A percentile compares a stretch with the other conserved stretches of the same genome.
Conservation (phyloP, 1,140 invertebrate species). For the Stegodyphus mimosarum region DNA sequence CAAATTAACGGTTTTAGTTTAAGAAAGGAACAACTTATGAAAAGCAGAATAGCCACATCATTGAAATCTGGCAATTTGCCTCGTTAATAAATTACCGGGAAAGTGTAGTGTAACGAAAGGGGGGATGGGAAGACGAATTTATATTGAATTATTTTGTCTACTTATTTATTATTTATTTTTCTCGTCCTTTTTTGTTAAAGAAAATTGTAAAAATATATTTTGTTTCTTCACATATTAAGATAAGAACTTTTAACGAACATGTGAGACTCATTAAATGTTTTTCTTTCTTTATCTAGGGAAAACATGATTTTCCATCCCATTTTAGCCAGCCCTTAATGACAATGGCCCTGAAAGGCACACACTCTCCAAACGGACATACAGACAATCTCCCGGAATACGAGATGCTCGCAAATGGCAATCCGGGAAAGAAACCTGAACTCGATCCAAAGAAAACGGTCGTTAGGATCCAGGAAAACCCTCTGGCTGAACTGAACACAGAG, state of each 20-base stretch:
- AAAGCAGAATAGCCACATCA: too few relatives aligned
- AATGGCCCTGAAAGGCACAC: constrained; percentile 38
- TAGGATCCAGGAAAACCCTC: constrained; percentile 46
- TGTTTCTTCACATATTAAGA: too few relatives aligned
- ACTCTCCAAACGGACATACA: neutral
- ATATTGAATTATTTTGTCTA: too few relatives aligned
- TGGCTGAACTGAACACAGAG: constrained; percentile 23
- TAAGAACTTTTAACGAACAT: neutral
- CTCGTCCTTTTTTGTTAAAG: too few relatives aligned
- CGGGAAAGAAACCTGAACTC: constrained; percentile 2
- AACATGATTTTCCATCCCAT: neutral
- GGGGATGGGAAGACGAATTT: too few relatives aligned
- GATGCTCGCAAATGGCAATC: constrained; percentile 54
- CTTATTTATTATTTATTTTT: too few relatives aligned
- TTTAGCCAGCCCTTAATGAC: neutral
- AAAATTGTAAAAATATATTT: too few relatives aligned
- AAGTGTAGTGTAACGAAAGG: too few relatives aligned
- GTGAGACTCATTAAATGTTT: neutral
- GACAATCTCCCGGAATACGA: constrained; percentile 50
- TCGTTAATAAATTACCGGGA: too few relatives aligned
- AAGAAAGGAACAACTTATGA: too few relatives aligned
- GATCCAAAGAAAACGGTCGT: constrained; percentile 11
- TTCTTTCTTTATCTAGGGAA: neutral
- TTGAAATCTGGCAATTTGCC: too few relatives aligned
- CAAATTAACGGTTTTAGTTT: too few relatives aligned